phyloP scores from a whole-genome alignment of 2,797 vertebrate species.

The Microctenopoma stevenorrisi region DNA sequence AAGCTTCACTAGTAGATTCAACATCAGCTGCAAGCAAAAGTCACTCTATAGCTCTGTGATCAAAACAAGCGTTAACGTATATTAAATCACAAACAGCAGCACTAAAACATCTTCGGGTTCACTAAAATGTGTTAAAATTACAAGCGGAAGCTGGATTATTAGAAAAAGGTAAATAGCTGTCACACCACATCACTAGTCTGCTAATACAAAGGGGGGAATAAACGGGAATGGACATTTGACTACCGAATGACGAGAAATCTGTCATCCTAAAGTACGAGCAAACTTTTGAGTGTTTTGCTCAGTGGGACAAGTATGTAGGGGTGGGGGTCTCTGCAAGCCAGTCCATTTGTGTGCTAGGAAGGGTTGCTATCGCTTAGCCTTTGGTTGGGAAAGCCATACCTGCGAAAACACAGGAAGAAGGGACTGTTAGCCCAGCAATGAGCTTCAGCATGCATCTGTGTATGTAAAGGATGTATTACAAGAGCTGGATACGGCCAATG shows the following conservation, averaged over 20 bases:
- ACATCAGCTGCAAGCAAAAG: constrained; percentile 71
- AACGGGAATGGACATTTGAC: constrained; percentile 77
- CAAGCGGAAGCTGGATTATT: constrained; percentile 78
- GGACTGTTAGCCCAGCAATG: constrained; percentile 80
- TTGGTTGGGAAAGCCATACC: constrained; percentile 99
- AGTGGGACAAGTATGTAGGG: constrained; percentile 59
- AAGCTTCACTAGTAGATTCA: constrained; percentile 72
- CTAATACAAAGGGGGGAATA: constrained; percentile 77
- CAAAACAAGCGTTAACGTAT: constrained; percentile 69
- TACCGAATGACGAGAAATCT: constrained; percentile 72
- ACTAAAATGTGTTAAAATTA: constrained; percentile 77
- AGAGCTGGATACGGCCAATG: constrained; percentile 68
- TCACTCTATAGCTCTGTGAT: constrained; percentile 77
- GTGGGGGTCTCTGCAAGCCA: constrained; percentile 74
- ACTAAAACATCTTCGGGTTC: constrained; percentile 70
- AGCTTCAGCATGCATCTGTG: constrained; percentile 53
- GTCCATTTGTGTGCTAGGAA: constrained; percentile 77
- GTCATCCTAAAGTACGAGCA: constrained; percentile 74
- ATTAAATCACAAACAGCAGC: constrained; percentile 77
- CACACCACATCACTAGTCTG: constrained; percentile 81
- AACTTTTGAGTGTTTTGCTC: constrained; percentile 66
- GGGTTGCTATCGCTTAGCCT: constrained; percentile 89
- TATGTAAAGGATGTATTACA: constrained; percentile 65
- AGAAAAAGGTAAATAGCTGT: constrained; percentile 76
- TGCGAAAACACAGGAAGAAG: constrained; percentile 96